Evolutionary conservation across 2,888 invertebrate genomes (phyloP), one percentile per base, ranked within the genome.

Genomic region (Eupithecia inturbata): DNA sequence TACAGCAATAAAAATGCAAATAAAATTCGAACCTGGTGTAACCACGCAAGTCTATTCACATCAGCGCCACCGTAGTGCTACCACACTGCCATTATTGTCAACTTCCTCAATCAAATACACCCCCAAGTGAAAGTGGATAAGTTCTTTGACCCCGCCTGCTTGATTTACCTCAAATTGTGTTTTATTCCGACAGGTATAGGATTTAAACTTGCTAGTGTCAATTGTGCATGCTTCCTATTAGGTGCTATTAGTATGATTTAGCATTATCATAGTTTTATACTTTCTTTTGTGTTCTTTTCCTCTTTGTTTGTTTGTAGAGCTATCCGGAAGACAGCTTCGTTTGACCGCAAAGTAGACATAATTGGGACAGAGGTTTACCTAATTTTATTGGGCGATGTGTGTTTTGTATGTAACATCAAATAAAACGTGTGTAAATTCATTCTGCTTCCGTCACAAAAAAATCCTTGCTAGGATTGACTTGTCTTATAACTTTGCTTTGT

Each of bases 101-200:
- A 76, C 70, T 78, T 78, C 78, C 76, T 75, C 71, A 68, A 74
- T n/a, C n/a, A n/a, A 77, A 71, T 76, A 82, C 75, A 77, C 71
- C 78, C 80, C 78, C 78, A 70, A 82, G 86, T 78, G 86, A 87
- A 87, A 87, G 86, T 78, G 85, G 86, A 85, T 82, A 79, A 78
- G 85, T 85, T 86, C 86, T 83, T 82, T 84, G 85, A 5, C 80
- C 84, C 84, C 77, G 57, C 67, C n/a, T 19, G 26, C 26, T 3
- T n/a, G 76, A 77, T 76, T 78, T 79, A 77, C 76, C 76, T 73
- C 73, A 67, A 81, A 75, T 80, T 80, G 80, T 78, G 79, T 77
- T 68, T 80, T 82, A 82, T 78, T 76, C 63, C 68, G 53, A 16
- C 49, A 57, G 77, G 72, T 28, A 57, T 33, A 79, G 77, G 83